Percentiles rank a stretch among this genome's conserved stretches.
Evolutionary conservation across 2,888 invertebrate species (phyloP).

Genomic region (Erannis defoliaria): DNA sequence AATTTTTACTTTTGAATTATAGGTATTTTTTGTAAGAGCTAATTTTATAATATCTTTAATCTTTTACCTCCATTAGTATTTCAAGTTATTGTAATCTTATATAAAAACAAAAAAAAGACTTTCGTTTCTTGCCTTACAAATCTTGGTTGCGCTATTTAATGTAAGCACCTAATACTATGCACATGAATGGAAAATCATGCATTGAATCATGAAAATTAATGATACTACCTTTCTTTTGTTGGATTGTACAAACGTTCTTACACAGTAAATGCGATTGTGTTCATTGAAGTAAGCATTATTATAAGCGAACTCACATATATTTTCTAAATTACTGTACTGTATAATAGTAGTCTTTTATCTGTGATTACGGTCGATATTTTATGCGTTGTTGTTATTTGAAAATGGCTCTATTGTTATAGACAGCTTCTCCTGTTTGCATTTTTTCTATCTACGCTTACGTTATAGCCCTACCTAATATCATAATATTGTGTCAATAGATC

Average conservation of each 20-base stretch:
- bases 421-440: neutral
- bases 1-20: too few species aligned
- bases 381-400: neutral
- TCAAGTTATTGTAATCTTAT: neutral
- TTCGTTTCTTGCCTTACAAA: slow-evolving; percentile 22
- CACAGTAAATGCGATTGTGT: slow-evolving; percentile 15
- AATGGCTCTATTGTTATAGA: slow-evolving; percentile 5
- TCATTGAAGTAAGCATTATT: neutral
- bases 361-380: neutral
- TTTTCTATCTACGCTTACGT: neutral
- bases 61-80: neutral
- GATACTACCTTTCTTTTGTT: slow-evolving; percentile 31
- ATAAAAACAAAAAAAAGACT: too few species aligned
- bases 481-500: slow-evolving; percentile 11
- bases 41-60: too few species aligned
- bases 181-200: too few species aligned
- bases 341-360: neutral
- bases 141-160: slow-evolving; percentile 15
- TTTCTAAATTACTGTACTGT: too few species aligned
- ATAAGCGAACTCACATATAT: neutral
- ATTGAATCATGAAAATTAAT: slow-evolving; percentile 37
- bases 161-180: slow-evolving; percentile 36
- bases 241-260: slow-evolving; percentile 38
- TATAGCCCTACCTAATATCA: neutral
- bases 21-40: too few species aligned